These are phyloP conservation scores for Lepilemur septentrionalis DNA, from an alignment of 2,797 vertebrate genomes.

Conservation along the genomic window DNA sequence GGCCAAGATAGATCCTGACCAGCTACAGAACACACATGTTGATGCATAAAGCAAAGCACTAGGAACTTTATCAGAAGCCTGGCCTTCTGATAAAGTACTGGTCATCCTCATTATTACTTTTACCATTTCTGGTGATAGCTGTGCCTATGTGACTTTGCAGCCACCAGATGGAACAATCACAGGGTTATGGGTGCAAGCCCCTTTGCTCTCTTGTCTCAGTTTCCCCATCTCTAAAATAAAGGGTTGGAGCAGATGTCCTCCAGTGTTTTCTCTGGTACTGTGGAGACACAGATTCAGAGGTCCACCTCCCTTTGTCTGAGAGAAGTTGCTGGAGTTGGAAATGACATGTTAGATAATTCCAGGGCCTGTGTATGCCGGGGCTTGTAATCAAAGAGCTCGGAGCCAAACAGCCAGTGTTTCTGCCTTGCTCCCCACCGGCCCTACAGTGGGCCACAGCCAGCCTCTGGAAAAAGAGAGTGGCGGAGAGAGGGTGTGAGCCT, in stretches of 20 bases:
- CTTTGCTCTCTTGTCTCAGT: background rate
- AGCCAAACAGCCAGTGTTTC: background rate
- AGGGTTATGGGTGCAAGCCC: background rate
- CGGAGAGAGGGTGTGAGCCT: background rate
- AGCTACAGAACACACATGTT: background rate
- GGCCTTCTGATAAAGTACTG: background rate
- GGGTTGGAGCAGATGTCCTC: background rate
- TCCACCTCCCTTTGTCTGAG: background rate
- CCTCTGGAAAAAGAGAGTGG: background rate
- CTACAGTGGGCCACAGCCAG: background rate
- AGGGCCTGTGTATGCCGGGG: background rate
- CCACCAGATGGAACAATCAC: background rate
- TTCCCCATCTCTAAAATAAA: background rate
- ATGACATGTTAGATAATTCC: conserved; percentile 33
- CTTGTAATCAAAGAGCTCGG: conserved; percentile 16
- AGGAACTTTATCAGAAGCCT: background rate
- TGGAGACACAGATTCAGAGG: background rate
- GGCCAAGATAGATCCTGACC: background rate
- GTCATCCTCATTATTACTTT: background rate
- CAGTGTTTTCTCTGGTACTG: background rate
- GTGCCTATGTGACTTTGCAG: background rate
- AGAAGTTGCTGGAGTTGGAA: conserved; percentile 41
- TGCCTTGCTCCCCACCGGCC: background rate
- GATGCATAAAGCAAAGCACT: background rate
- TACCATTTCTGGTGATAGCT: background rate